Evolutionary conservation across 2,113 vertebrate genomes (phyloP), one percentile per base, ranked within the genome.

Genomic region (Heterotilapia buettikoferi): DNA sequence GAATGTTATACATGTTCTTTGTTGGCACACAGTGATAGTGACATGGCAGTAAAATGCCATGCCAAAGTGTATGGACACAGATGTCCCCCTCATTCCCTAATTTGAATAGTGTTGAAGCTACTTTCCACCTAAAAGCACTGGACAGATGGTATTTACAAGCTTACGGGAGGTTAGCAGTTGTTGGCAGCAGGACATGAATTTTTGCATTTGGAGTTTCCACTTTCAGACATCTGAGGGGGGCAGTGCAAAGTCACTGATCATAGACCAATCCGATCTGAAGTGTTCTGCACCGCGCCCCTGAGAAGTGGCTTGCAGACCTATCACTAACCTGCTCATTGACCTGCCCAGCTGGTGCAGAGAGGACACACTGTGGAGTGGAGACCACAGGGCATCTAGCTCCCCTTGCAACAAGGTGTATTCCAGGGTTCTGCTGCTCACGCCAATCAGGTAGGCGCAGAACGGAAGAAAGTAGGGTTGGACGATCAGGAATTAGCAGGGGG

Each of bases 271-370:
- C 10, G 82, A 88, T 89, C 68, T 47, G 82, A 53, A 82, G 73
- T 29, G 36, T 89, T 86, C 87, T 89, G 92, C 89, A 89, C 85
- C n/a, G 5, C 86, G 11, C 90, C 91, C 83, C 90, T 88, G 82
- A 88, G 86, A 92, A 52, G 82, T 50, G 54, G 59, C 81, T 92
- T 86, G 81, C 73, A 36, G 84, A 86, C 89, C 93, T 91, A 88
- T 76, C 92, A 97, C 97, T 97, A 93, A 97, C 96, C 97, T 97
- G 96, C 96, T 95, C 95, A 96, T 96, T 94, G 96, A 97, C 96
- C 97, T 96, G 96, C 96, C 95, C 94, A 96, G 95, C 92, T 96
- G 97, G 87, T 97, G 95, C 89, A 97, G 96, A 84, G 96, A 95
- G 91, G 95, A 92, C 91, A 96, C 93, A 88, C 96, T 97, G 94